Evolutionary conservation across 2,113 vertebrate genomes (phyloP).

Genomic region (Chauna torquata): DNA sequence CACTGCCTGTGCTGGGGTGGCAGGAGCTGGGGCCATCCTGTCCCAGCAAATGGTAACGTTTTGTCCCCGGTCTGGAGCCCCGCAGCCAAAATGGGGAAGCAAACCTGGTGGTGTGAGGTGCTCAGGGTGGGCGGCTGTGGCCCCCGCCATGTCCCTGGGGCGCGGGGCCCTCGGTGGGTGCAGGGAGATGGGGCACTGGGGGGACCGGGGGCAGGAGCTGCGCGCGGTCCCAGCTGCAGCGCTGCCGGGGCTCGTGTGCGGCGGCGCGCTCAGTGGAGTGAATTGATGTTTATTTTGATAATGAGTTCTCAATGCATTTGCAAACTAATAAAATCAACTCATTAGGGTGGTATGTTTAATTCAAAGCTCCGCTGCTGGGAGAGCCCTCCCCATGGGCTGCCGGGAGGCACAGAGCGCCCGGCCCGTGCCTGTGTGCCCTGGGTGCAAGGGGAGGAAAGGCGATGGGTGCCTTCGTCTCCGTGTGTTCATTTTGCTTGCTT

Average conservation of each 20-base stretch:
- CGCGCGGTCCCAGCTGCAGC: background rate
- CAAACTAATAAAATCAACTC: conserved; percentile 83
- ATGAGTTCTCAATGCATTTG: conserved; percentile 73
- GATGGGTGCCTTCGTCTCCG: background rate
- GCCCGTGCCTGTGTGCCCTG: rapidly evolving
- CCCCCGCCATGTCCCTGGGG: rapidly evolving
- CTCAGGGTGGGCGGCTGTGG: background rate
- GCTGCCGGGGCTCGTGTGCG: background rate
- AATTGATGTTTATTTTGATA: conserved; percentile 79
- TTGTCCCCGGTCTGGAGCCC: background rate
- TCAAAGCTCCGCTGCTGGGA: conserved; percentile 60
- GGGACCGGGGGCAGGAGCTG: background rate
- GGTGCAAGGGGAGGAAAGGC: background rate
- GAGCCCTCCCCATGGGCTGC: conserved; percentile 41
- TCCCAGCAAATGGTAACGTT: rapidly evolving
- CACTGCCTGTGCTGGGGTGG: rapidly evolving
- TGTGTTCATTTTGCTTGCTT: rapidly evolving
- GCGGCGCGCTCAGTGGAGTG: conserved; percentile 50
- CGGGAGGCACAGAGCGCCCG: background rate
- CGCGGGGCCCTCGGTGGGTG: rapidly evolving
- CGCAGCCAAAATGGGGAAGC: rapidly evolving
- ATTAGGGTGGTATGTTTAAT: conserved; percentile 77
- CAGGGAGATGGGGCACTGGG: background rate
- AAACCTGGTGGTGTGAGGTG: rapidly evolving
- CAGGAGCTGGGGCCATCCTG: background rate